phyloP scores from a whole-genome alignment of 2,113 vertebrate genomes.

The Helogale parvula region DNA sequence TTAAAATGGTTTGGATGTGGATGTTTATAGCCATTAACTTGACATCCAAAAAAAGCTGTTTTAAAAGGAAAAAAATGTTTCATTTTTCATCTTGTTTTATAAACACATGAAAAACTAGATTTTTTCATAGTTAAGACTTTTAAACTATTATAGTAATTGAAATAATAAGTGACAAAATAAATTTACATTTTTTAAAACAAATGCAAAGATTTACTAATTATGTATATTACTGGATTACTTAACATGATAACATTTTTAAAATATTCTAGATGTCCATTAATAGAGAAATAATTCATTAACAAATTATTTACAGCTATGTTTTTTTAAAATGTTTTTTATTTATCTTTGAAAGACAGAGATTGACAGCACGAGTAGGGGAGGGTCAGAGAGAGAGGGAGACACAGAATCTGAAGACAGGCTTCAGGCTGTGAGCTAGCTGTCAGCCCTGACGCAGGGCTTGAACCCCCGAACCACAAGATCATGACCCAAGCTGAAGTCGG shows the following conservation, averaged over 20 bases:
- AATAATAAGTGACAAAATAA: not conserved
- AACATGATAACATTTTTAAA: not conserved
- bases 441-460: too few relatives aligned
- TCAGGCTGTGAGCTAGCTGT: too few relatives aligned
- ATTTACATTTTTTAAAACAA: not conserved
- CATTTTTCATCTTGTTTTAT: slow-evolving; percentile 8
- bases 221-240: not conserved
- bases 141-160: not conserved
- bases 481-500: too few relatives aligned
- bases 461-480: too few relatives aligned
- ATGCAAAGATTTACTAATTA: slow-evolving; percentile 14
- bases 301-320: not conserved
- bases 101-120: not conserved
- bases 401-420: too few relatives aligned
- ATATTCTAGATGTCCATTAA: not conserved
- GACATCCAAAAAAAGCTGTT: not conserved
- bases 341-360: too few relatives aligned
- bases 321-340: not conserved
- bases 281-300: not conserved
- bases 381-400: too few relatives aligned
- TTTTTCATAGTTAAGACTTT: not conserved
- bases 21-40: not conserved
- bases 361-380: too few relatives aligned
- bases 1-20: slow-evolving; percentile 32
- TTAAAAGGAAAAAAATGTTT: not conserved